Conservation (phyloP, 2,797 vertebrate genomes). For the Melanotaenia pygmaea region DNA sequence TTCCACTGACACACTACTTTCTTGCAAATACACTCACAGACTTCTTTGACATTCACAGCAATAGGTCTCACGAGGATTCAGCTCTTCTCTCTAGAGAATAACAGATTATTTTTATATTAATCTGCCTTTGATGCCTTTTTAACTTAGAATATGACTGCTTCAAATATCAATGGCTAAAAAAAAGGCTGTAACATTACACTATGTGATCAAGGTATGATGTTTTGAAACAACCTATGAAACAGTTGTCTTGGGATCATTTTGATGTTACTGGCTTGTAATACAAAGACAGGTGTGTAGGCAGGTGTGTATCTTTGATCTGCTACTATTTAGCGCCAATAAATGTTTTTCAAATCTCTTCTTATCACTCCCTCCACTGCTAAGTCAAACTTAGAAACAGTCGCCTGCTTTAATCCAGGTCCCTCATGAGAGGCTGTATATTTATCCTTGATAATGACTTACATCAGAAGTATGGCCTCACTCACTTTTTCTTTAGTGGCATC, state of each 20-base stretch:
- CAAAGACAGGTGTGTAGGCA: not conserved
- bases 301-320: not conserved
- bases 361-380: constrained; percentile 30
- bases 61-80: constrained; percentile 24
- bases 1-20: constrained; percentile 81
- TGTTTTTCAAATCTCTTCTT: constrained; percentile 37
- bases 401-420: constrained; percentile 66
- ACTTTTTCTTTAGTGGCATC: constrained; percentile 51
- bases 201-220: not conserved
- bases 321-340: constrained; percentile 33
- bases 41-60: constrained; percentile 46
- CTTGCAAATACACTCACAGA: constrained; percentile 47
- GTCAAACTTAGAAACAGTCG: constrained; percentile 66
- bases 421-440: constrained; percentile 67
- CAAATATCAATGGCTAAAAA: not conserved
- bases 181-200: not conserved
- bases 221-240: not conserved
- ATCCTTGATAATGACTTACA: constrained; percentile 78
- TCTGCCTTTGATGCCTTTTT: constrained; percentile 4
- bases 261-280: constrained; percentile 6
- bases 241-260: not conserved
- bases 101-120: constrained; percentile 32
- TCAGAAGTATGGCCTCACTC: constrained; percentile 55
- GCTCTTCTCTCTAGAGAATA: constrained; percentile 31
- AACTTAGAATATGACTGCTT: not conserved